These are phyloP conservation scores for Zosterops pallidus DNA, from an alignment of 2,113 vertebrate species.

Conservation along the genomic window DNA sequence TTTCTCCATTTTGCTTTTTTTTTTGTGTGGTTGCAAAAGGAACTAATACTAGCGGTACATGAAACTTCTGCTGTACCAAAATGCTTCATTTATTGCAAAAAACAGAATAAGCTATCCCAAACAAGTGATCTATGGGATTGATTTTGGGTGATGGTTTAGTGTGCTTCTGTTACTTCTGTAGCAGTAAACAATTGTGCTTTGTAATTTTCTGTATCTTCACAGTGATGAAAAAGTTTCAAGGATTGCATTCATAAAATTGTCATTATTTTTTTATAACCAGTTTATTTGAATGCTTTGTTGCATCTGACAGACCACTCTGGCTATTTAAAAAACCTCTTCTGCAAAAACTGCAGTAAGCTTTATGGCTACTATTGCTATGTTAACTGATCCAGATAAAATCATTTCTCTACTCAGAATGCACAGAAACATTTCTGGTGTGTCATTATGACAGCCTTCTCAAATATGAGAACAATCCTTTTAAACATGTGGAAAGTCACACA, in stretches of 20 bases:
- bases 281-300: conserved; percentile 1
- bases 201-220: background rate
- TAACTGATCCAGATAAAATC: background rate
- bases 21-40: background rate
- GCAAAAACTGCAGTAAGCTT: background rate
- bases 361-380: background rate
- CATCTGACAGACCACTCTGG: background rate
- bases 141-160: background rate
- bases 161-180: background rate
- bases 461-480: background rate
- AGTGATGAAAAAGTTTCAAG: background rate
- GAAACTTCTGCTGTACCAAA: background rate
- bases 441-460: background rate
- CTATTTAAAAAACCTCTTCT: background rate
- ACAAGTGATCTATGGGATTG: background rate
- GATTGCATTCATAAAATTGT: background rate
- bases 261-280: background rate
- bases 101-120: background rate
- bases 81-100: background rate
- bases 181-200: background rate
- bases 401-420: background rate
- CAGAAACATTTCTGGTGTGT: background rate
- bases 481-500: background rate
- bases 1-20: background rate
- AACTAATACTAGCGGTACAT: background rate